Base-by-base conservation (phyloP, 1,140 invertebrate genomes). In the Heliconius hewitsoni region DNA sequence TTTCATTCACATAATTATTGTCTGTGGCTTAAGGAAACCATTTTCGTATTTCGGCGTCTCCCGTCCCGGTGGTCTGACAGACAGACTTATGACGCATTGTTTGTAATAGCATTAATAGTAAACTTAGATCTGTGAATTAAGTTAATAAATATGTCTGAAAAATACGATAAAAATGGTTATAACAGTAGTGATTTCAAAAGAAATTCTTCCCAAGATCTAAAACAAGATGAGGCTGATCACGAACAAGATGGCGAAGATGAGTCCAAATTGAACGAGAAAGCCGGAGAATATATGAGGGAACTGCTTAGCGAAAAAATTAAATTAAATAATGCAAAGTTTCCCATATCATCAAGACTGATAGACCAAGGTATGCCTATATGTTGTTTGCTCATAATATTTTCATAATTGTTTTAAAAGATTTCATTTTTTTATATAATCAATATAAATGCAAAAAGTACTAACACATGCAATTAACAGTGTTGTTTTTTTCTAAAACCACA, bases 271-370 rank as follows among this genome's bases (percentile, higher is more conserved):
- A 95, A 95, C 86, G 96, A 97, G 83, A 97, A 97, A 94, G 96
- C 96, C 85, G 96, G 95, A 66, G 97, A 97, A 93, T 97, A 97
- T 85, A 96, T 97, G 82, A 94, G 96, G 11, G 97, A 97, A 84
- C 94, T 97, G 23, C 89, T 98, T 60, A 96, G 96, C 70, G 97
- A 98, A 86, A 97, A 97, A 90, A 95, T 96, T 77, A 96, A 96
- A 74, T 93, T 98, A 78, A 97, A 97, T 86, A 91, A 95, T 27
- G 91, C 95, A 37, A 97, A 97, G 85, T 96, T 96, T 90, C 96
- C 97, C 8, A 96, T 97, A 84, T 96, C 96, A 8, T 93, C 95
- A 23, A 95, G 96, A 76, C 95, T 98, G 23, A 95, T 98, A 81
- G 97, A 98, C 85, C 95, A 96, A 95, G 97, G 97, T 97, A 92